Evolutionary conservation across 1,140 invertebrate species (phyloP), one percentile per base, ranked within the genome.

Genomic region (Ceratosolen fusciceps): DNA sequence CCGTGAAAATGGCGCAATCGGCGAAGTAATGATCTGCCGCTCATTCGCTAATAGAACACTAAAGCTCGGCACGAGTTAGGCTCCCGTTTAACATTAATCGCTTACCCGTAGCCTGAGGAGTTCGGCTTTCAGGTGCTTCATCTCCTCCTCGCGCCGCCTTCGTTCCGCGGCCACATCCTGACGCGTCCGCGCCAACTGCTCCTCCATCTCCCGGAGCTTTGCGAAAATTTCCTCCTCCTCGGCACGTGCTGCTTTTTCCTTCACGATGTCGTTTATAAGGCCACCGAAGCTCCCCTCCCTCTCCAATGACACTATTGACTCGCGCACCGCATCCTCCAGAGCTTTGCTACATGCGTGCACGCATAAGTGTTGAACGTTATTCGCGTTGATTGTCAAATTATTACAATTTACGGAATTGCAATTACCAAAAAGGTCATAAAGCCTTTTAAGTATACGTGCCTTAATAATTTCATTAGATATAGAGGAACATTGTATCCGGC

Each of bases 291-390:
- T 81, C 24, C 87, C 85, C 16, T 49, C 49, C 24, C 79, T 81
- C 21, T 79, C 79, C 52, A 90, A 81, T 52, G 85, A 84, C n/a
- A 80, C 72, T 73, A 83, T 86, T 31, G 86, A 34, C 19, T 83
- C 77, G 71, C 83, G 81, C 81, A 89, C 81, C 70, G 89, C 81
- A 73, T 82, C 79, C 74, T 74, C 82, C 47, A 88, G 79, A 67
- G 83, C 84, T 43, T 83, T 58, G 73, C 89, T 90, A 78, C 31
- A 82, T 34, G 7, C 34, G 5, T 62, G n/a, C n/a, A n/a, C 12
- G 39, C 39, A 43, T 12, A 43, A 43, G 5, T 43, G 39, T 43
- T 43, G 5, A 43, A n/a, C n/a, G n/a, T n/a, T n/a, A n/a, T n/a
- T n/a, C n/a, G n/a, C n/a, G n/a, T n/a, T n/a, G n/a, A n/a, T n/a